Evolutionary conservation across 2,113 vertebrate species (phyloP), one percentile per base, ranked within the genome.

Genomic region (Carassius gibelio): DNA sequence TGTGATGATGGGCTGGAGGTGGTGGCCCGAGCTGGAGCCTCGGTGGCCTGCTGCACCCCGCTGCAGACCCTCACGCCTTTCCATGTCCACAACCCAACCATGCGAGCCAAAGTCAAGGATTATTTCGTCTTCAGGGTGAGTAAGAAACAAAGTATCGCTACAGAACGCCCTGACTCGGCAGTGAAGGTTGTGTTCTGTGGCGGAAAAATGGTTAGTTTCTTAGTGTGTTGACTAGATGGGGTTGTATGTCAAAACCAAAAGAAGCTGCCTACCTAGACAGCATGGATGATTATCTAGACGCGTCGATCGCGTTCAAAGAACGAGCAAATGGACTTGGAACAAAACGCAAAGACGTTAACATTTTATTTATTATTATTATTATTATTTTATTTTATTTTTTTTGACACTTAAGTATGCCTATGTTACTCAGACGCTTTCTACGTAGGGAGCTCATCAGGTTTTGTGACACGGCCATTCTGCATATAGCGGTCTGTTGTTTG

Each of bases 111-210:
- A 84, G 96, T 99, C 36, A 97, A 96, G 86, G 96, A 98, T 89
- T 99, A 97, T 88, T 98, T 99, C 93, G 97, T 98, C 83, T 99
- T 99, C 90, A 94, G 97, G 95, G 97, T 98, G 88, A 89, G 94
- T 89, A 21, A 15, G 17, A 9, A 4, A 13, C 11, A 1, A 4
- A 8, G 10, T 36, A 2, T 80, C 23, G n/a, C 42, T 42, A 11
- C 21, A 45, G 5, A 10, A 72, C 17, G 23, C 8, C 3, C 13
- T 4, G 17, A 48, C 34, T 21, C 36, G 6, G 30, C 9, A 64
- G 10, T 64, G 23, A 19, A 68, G 66, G 14, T 36, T 68, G 64
- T 68, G n/a, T 34, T 68, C 13, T 34, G 26, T 34, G 14, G 5
- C 3, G 5, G 5, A 38, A 66, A 68, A 5, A 36, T 19, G 2